A percentile compares a stretch with the other conserved stretches of the same genome.
Evolutionary conservation across 2,888 invertebrate genomes (phyloP).

Genomic region (Rhagonycha fulva): DNA sequence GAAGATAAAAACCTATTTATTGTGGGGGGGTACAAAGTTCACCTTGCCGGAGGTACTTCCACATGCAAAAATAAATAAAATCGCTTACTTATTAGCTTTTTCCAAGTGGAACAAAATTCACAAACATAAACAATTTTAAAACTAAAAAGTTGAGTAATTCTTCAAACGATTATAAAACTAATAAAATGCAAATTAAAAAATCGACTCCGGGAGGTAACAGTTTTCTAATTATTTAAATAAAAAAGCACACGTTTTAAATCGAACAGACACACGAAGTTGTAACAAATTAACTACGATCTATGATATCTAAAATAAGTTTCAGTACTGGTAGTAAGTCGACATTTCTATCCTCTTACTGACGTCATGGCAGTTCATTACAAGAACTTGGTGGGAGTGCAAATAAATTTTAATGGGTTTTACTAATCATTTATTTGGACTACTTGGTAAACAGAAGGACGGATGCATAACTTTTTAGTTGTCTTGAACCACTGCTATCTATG

Average conservation of each 20-base stretch:
- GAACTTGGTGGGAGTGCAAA: constrained; percentile 1
- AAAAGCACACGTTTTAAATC: not conserved
- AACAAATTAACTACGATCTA: not conserved
- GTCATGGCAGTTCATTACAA: not conserved
- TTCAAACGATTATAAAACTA: not conserved
- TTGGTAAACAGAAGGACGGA: not conserved
- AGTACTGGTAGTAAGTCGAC: not conserved
- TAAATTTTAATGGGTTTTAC: not conserved
- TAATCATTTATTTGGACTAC: not conserved
- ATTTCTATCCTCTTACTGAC: not conserved
- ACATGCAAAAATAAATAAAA: not conserved
- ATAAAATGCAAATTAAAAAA: not conserved
- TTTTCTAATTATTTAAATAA: not conserved
- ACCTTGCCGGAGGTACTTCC: not conserved
- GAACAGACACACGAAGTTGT: not conserved
- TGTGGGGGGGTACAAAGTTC: not conserved
- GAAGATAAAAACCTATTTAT: not conserved
- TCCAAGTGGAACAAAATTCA: not conserved
- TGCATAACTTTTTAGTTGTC: not conserved
- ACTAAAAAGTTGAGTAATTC: not conserved
- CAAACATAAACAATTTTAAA: not conserved
- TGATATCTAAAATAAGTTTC: not conserved
- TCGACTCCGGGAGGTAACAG: not conserved
- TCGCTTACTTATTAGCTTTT: not conserved
- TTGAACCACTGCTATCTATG: not conserved